Percentiles rank a stretch among this genome's conserved stretches.
Conservation (phyloP, 2,113 vertebrate species). For the Sapajus apella region DNA sequence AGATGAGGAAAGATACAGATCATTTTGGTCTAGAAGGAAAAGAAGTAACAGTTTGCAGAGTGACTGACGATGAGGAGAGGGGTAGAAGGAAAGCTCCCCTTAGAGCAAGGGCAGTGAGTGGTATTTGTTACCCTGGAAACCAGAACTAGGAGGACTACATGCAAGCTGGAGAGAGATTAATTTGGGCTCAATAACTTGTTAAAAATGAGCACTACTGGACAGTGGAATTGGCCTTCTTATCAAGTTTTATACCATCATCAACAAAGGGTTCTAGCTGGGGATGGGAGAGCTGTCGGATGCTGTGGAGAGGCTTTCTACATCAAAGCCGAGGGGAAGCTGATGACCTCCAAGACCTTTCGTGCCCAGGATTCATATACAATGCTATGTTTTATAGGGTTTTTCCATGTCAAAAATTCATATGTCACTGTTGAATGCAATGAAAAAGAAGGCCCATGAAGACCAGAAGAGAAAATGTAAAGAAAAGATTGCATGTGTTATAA, state of each 20-base stretch:
- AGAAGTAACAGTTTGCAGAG: not conserved
- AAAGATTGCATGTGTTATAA: not conserved
- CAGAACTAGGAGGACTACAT: not conserved
- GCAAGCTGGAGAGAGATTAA: not conserved
- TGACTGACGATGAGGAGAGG: not conserved
- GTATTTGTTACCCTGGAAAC: not conserved
- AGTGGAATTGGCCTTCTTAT: not conserved
- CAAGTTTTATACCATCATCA: not conserved
- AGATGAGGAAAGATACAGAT: not conserved
- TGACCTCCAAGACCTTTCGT: not conserved
- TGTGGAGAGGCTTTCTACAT: not conserved
- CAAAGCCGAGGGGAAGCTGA: not conserved
- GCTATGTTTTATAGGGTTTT: not conserved
- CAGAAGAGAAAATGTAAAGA: not conserved
- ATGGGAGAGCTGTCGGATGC: not conserved
- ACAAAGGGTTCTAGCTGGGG: not conserved
- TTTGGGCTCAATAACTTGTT: not conserved
- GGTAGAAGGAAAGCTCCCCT: not conserved
- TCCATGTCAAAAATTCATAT: not conserved
- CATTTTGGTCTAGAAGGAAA: not conserved
- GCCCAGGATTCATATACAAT: not conserved
- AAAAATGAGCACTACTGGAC: not conserved
- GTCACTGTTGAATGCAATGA: not conserved
- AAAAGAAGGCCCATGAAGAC: not conserved
- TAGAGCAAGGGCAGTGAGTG: not conserved